These are phyloP conservation scores for Notolabrus celidotus DNA, from an alignment of 2,797 vertebrate species.

Conservation along the genomic window DNA sequence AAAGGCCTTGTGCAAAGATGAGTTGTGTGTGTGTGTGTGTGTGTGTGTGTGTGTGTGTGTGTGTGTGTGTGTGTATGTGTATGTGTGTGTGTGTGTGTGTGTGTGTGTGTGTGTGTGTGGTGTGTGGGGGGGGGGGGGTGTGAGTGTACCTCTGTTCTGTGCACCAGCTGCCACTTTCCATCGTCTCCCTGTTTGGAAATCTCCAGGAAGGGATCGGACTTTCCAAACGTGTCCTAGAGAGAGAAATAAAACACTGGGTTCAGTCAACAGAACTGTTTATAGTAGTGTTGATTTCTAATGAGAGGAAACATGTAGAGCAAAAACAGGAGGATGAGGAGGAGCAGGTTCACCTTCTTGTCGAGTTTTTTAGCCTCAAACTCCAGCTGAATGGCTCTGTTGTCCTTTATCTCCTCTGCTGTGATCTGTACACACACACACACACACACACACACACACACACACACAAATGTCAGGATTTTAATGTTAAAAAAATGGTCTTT, in stretches of 20 bases:
- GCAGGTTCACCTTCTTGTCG: constrained; percentile 91
- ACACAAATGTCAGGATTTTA: background rate
- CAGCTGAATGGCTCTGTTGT: constrained; percentile 88
- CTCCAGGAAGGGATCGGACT: constrained; percentile 94
- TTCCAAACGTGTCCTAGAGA: constrained; percentile 94
- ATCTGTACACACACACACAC: constrained; percentile 79
- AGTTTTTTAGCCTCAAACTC: constrained; percentile 92
- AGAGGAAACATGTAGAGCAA: too few species aligned
- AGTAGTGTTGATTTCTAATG: too few species aligned
- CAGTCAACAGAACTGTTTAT: too few species aligned
- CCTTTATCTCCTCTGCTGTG: constrained; percentile 92
- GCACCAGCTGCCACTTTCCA: constrained; percentile 90
- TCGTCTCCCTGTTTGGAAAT: constrained; percentile 88
- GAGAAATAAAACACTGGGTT: background rate
- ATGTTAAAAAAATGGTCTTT: too few species aligned
- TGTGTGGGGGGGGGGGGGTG: background rate
- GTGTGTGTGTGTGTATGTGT: too few species aligned
- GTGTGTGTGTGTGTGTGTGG: background rate
- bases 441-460: background rate
- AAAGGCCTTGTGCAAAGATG: too few species aligned
- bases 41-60: too few species aligned
- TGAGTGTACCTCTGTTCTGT: constrained; percentile 92
- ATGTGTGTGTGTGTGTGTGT: background rate
- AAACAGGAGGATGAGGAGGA: background rate
- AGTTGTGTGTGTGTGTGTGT: too few species aligned